phyloP scores from a whole-genome alignment of 2,888 invertebrate genomes.

The Synergus umbraculus region DNA sequence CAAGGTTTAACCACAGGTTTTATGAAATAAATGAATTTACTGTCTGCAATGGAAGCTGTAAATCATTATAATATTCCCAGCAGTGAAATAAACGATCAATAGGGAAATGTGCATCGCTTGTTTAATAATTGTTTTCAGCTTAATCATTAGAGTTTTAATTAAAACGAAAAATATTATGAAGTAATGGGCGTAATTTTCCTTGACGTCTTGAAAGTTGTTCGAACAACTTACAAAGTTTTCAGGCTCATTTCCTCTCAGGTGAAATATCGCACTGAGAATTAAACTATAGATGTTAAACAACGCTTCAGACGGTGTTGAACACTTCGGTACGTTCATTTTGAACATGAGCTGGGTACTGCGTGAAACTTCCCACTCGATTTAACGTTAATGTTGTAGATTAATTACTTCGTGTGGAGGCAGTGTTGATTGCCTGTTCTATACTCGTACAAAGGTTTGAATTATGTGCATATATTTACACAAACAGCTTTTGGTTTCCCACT shows the following conservation, averaged over 20 bases:
- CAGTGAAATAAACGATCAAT: too few species aligned
- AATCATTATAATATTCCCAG: too few species aligned
- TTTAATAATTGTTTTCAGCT: too few species aligned
- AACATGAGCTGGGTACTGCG: conserved; percentile 24
- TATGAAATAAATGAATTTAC: too few species aligned
- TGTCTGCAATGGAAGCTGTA: too few species aligned
- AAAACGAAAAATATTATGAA: background rate
- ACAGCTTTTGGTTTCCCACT: conserved; percentile 14
- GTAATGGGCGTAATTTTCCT: background rate
- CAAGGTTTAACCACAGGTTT: too few species aligned
- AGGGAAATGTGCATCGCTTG: too few species aligned
- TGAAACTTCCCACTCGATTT: conserved; percentile 40
- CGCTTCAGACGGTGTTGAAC: conserved; percentile 6
- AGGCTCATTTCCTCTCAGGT: conserved; percentile 23
- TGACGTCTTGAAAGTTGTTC: conserved; percentile 11
- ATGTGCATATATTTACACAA: conserved; percentile 37
- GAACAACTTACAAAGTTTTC: conserved; percentile 23
- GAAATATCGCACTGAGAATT: conserved; percentile 31
- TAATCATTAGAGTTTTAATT: background rate
- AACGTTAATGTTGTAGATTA: conserved; percentile 37
- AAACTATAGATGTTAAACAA: conserved; percentile 15
- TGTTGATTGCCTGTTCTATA: conserved; percentile 37
- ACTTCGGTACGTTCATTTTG: conserved; percentile 24
- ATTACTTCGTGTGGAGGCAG: conserved; percentile 26
- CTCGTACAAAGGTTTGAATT: conserved; percentile 28